Percentiles rank a stretch among this genome's conserved stretches.
phyloP scores from a whole-genome alignment of 1,140 invertebrate genomes.

The Argopecten irradians region DNA sequence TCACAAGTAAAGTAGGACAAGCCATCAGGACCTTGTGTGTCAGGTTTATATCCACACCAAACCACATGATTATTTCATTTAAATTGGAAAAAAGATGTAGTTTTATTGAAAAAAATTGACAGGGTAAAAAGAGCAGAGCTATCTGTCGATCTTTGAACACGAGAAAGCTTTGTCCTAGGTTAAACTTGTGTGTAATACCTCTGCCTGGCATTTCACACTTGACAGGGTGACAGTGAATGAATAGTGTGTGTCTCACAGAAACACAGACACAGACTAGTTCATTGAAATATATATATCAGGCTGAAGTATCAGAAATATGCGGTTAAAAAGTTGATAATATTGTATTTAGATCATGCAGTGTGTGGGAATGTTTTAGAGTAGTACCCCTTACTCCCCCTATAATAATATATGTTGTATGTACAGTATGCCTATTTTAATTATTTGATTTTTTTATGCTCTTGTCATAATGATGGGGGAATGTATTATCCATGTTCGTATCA shows the following conservation, averaged over 20 bases:
- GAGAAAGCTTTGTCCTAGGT: constrained; percentile 1
- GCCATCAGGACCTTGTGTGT: background rate
- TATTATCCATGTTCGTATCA: no score
- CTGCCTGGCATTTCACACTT: background rate
- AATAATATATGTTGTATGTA: no score
- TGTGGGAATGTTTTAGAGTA: background rate
- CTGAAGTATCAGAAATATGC: background rate
- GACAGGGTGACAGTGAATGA: background rate
- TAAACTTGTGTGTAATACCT: background rate
- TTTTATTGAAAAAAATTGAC: constrained; percentile 5
- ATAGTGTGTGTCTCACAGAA: background rate
- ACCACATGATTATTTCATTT: constrained; percentile 2
- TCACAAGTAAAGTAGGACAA: background rate
- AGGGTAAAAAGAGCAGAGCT: background rate
- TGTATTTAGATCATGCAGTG: background rate
- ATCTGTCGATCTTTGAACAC: background rate
- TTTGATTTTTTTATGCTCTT: no score
- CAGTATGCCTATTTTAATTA: no score
- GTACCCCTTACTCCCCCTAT: background rate
- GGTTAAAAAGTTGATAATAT: background rate
- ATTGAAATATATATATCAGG: background rate
- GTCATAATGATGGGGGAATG: no score
- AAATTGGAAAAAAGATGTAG: background rate
- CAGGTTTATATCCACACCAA: background rate
- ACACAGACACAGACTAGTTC: background rate